Percentiles rank a stretch among this genome's conserved stretches.
phyloP scores from a whole-genome alignment of 2,797 vertebrate species.

The Natrix natrix region DNA sequence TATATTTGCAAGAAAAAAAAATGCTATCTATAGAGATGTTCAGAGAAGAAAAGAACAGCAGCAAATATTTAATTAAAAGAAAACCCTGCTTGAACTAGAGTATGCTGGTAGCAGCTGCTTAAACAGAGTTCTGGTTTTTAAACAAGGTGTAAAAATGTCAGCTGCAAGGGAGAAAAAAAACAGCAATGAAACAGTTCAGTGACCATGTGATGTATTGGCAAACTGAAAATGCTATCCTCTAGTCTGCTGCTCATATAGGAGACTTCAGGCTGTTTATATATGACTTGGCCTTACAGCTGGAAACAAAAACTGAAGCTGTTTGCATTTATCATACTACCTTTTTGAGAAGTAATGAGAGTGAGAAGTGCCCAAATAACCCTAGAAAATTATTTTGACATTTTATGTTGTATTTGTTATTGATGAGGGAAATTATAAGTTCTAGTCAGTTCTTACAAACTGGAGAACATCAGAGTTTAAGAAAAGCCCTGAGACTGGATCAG shows the following conservation, averaged over 20 bases:
- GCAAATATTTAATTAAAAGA: slow-evolving; percentile 70
- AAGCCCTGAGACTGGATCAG: background rate
- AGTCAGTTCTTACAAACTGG: background rate
- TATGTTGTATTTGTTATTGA: background rate
- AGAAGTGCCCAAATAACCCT: background rate
- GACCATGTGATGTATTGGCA: slow-evolving; percentile 33
- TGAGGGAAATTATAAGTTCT: background rate
- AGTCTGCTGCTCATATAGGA: background rate
- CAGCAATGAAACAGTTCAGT: slow-evolving; percentile 40
- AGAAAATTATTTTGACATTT: background rate
- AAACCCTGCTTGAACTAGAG: slow-evolving; percentile 23
- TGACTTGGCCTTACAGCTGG: background rate
- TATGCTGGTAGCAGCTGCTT: slow-evolving; percentile 65
- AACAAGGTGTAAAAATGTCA: slow-evolving; percentile 51
- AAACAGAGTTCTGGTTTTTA: slow-evolving; percentile 64
- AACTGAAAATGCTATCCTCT: background rate
- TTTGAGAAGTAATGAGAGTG: background rate
- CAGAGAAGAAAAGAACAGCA: slow-evolving; percentile 45
- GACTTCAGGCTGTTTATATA: slow-evolving; percentile 10
- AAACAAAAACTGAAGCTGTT: background rate
- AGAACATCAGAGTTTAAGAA: background rate
- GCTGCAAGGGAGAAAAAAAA: slow-evolving; percentile 35
- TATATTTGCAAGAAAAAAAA: slow-evolving; percentile 50
- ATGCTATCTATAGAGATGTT: slow-evolving; percentile 34
- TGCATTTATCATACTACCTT: background rate